Evolutionary conservation across 2,113 vertebrate genomes (phyloP), one percentile per base, ranked within the genome.

Genomic region (Colossoma macropomum): DNA sequence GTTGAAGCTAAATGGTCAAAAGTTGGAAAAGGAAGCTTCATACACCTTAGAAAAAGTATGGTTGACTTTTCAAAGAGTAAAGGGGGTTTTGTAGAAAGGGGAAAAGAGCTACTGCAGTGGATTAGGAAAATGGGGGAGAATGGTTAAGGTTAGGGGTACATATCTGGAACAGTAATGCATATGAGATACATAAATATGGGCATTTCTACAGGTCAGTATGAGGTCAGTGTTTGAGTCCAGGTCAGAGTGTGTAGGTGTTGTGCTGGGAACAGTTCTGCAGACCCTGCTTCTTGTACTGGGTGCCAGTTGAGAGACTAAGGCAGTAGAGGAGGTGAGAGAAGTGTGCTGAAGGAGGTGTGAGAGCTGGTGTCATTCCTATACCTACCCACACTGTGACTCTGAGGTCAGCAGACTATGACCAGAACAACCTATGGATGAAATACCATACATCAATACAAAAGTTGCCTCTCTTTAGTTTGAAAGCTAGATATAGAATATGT

Each of bases 291-390:
- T 1, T 30, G 28, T 66, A 19, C 65, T 38, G 30, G 17, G 30
- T 34, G 32, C 21, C 74, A 78, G 68, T 10, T 12, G 52, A 56
- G 63, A 25, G 34, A 60, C 63, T 32, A 28, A 68, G 38, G 70
- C 75, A 69, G 65, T 48, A 50, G 59, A 15, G 68, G 41, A 34
- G 66, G 60, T 41, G 77, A 54, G 68, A 84, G 72, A 68, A 84
- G 87, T 84, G 80, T 82, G 80, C 75, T 63, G 85, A 73, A 50
- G 48, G 83, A 80, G 80, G 78, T 81, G 83, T 75, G 83, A 82
- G 68, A 30, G n/a, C 25, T 76, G 62, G 74, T 71, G 79, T 71
- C 65, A 19, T 59, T 17, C 69, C 63, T 75, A 54, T 84, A 83
- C 84, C 81, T 81, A 77, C 30, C 23, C 62, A 81, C 54, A 45